Evolutionary conservation across 2,113 vertebrate species (phyloP).

Genomic region (Muntiacus reevesi): DNA sequence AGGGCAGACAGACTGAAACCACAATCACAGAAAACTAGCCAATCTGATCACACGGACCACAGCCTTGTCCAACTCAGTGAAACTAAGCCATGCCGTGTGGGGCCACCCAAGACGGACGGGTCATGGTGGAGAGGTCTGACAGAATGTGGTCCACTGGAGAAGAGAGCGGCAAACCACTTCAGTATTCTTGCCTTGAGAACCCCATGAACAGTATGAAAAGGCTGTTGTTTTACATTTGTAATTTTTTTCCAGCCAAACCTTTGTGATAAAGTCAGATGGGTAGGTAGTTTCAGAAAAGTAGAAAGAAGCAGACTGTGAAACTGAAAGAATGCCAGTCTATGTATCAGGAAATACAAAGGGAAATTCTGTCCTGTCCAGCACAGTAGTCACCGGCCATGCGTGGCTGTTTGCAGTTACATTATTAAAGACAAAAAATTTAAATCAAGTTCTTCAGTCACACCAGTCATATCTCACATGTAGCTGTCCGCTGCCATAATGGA

Average conservation of each 20-base stretch:
- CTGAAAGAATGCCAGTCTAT: not conserved
- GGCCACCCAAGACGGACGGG: too few species aligned
- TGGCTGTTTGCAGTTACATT: not conserved
- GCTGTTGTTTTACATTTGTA: not conserved
- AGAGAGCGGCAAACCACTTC: too few species aligned
- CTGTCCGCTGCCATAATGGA: not conserved
- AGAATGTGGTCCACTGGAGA: too few species aligned
- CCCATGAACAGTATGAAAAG: too few species aligned
- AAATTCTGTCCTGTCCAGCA: not conserved
- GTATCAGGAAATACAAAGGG: not conserved
- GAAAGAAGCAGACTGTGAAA: slow-evolving; percentile 4
- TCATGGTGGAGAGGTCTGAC: too few species aligned
- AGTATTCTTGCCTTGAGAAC: too few species aligned
- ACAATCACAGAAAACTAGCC: too few species aligned
- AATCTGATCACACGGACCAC: too few species aligned
- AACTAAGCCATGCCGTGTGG: too few species aligned
- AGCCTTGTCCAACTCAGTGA: too few species aligned
- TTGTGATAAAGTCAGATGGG: not conserved
- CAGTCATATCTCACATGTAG: not conserved
- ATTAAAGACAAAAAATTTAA: not conserved
- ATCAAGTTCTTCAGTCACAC: not conserved
- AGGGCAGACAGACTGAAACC: too few species aligned
- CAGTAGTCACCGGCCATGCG: not conserved
- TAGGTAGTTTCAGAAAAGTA: not conserved
- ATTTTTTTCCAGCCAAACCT: not conserved